phyloP scores from a whole-genome alignment of 2,888 invertebrate genomes.

The Lamellibrachia columna region DNA sequence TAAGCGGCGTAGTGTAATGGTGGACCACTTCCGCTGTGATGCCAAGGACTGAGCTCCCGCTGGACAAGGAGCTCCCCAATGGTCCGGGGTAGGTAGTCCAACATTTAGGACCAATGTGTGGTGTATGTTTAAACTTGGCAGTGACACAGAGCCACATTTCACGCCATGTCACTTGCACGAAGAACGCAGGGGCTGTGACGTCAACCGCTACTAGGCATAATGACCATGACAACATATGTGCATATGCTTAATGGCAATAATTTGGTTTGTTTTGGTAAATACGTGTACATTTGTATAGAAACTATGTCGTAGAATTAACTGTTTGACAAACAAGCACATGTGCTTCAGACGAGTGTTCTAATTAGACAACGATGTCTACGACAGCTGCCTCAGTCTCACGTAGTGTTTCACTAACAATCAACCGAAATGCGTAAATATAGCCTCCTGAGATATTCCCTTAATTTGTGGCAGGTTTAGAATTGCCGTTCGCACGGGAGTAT shows the following conservation, averaged over 20 bases:
- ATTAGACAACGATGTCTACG: not conserved
- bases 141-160: not conserved
- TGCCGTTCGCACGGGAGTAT: not conserved
- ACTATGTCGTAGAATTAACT: not conserved
- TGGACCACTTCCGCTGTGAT: not conserved
- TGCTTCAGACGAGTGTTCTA: not conserved
- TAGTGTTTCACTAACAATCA: not conserved
- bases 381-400: not conserved
- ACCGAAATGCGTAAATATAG: not conserved
- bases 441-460: not conserved
- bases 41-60: not conserved
- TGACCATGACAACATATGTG: not conserved
- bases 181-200: not conserved
- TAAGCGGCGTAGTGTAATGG: not conserved
- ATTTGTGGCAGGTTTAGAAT: not conserved
- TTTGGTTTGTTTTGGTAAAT: not conserved
- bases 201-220: not conserved
- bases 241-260: not conserved
- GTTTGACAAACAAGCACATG: not conserved
- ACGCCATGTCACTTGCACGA: not conserved
- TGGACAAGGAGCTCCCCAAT: not conserved
- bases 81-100: not conserved
- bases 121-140: not conserved
- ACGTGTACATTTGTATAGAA: slow-evolving; percentile 5
- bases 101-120: not conserved